Base-by-base conservation (phyloP, 2,888 invertebrate genomes). In the Pemphredon lugubris region DNA sequence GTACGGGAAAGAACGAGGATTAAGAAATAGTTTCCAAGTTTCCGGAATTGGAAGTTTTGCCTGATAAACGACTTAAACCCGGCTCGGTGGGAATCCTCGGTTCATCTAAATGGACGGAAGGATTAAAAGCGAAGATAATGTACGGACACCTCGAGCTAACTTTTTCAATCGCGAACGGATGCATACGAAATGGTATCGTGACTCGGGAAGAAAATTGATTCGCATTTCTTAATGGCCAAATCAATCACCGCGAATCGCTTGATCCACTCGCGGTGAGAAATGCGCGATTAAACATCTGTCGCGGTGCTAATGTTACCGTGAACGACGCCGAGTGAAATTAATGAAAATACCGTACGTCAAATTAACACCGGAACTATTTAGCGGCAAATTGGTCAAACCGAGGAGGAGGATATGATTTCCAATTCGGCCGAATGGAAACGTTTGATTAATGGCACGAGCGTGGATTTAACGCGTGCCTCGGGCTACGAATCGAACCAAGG, bases 1-100 rank as follows among this genome's bases (percentile, higher is more conserved):
- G n/a, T n/a, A n/a, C n/a, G n/a, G n/a, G n/a, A n/a, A n/a, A n/a
- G n/a, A n/a, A n/a, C 23, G 32, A 23, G 51, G 60, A 65, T 61
- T 47, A 58, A 57, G 34, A 66, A 71, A 71, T 61, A 66, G 61
- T 60, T 60, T 45, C 39, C 18, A 64, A 64, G 57, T 68, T 57
- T 47, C 16, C 18, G 32, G 60, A 66, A 47, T 61, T 48, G 26
- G 30, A 47, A 45, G 53, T 61, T 61, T 61, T 7, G 53, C 54
- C 47, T 61, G 66, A 66, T 61, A 54, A 66, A 66, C 60, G 66
- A 51, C 32, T 48, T 23, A 30, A 48, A 26, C 45, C 48, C 7
- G 32, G 32, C 7, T 14, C 16, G 16, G 32, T 4, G 7, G 16
- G 32, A 14, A 9, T 11, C 16, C 7, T 3, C 30, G 32, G 30